Percentiles rank a stretch among this genome's conserved stretches.
Evolutionary conservation across 1,140 invertebrate genomes (phyloP).

Genomic region (Sarcophaga bullata): DNA sequence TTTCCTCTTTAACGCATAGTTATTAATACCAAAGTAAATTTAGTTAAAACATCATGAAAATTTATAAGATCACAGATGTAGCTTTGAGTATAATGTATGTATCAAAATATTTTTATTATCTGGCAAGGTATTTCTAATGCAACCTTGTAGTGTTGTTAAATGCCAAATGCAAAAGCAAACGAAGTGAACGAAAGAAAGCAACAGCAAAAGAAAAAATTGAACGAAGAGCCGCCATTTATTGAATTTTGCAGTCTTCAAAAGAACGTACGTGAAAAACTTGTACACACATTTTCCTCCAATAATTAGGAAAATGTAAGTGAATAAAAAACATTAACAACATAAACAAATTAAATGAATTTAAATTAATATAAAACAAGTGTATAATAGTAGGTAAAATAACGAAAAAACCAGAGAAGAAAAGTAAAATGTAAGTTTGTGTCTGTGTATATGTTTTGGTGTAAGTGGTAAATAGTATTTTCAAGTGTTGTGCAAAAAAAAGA

Average conservation of each 20-base stretch:
- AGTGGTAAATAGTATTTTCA: no score
- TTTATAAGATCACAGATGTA: no score
- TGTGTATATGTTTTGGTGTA: slow-evolving; percentile 27
- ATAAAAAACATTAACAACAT: slow-evolving; percentile 15
- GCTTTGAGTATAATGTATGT: no score
- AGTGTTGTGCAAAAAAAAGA: slow-evolving; percentile 15
- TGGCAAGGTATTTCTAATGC: no score
- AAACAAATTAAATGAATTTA: slow-evolving; percentile 18
- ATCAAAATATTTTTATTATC: no score
- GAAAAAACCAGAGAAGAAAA: slow-evolving; percentile 23
- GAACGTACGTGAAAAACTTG: slow-evolving; percentile 40
- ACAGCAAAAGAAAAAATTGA: slow-evolving; percentile 19
- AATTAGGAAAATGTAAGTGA: slow-evolving; percentile 23
- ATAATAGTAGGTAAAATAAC: not conserved
- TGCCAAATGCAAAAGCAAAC: not conserved
- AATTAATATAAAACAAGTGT: not conserved
- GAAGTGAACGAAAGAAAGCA: slow-evolving; percentile 6
- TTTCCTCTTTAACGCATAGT: slow-evolving; percentile 13
- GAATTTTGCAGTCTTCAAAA: slow-evolving; percentile 35
- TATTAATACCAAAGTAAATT: slow-evolving; percentile 12
- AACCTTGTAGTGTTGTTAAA: not conserved
- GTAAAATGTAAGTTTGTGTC: slow-evolving; percentile 21
- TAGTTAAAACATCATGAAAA: slow-evolving; percentile 8
- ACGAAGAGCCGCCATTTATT: slow-evolving; percentile 34
- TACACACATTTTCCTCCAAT: slow-evolving; percentile 31